Evolutionary conservation across 2,113 vertebrate genomes (phyloP).

Genomic region (Aviceda subcristata): DNA sequence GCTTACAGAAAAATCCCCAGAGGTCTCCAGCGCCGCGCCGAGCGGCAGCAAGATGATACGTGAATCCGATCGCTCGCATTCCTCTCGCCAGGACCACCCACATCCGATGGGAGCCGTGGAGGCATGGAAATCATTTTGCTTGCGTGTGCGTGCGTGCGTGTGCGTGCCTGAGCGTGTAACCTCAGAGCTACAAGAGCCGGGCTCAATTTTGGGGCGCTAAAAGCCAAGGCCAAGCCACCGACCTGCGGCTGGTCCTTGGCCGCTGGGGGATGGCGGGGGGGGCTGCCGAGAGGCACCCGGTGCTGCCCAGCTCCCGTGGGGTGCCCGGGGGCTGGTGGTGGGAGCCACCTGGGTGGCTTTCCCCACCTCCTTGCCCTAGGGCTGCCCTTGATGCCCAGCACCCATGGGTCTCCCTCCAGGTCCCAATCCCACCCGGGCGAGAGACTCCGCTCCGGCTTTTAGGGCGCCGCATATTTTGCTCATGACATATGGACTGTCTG

Average conservation of each 20-base stretch:
- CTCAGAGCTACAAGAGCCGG: background rate
- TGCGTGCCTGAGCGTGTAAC: background rate
- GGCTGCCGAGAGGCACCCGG: background rate
- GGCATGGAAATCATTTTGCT: background rate
- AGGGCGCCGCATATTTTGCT: conserved; percentile 67
- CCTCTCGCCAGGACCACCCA: conserved; percentile 43
- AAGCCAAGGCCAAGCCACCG: background rate
- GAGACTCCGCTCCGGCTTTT: conserved; percentile 53
- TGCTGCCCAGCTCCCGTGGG: background rate
- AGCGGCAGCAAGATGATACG: background rate
- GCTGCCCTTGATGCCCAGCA: background rate
- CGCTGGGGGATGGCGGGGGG: background rate
- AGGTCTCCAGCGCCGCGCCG: background rate
- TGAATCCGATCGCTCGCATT: background rate
- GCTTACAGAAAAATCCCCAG: background rate
- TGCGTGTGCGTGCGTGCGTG: background rate
- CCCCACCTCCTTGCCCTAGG: background rate
- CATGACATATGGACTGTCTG: conserved; percentile 64
- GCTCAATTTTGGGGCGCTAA: background rate
- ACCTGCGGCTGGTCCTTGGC: background rate
- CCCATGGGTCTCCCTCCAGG: background rate
- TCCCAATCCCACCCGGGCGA: background rate
- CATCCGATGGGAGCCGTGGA: background rate
- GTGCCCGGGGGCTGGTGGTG: background rate
- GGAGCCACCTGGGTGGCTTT: background rate